Conservation (phyloP, 2,888 invertebrate species). For the Taphrorychus bicolor region DNA sequence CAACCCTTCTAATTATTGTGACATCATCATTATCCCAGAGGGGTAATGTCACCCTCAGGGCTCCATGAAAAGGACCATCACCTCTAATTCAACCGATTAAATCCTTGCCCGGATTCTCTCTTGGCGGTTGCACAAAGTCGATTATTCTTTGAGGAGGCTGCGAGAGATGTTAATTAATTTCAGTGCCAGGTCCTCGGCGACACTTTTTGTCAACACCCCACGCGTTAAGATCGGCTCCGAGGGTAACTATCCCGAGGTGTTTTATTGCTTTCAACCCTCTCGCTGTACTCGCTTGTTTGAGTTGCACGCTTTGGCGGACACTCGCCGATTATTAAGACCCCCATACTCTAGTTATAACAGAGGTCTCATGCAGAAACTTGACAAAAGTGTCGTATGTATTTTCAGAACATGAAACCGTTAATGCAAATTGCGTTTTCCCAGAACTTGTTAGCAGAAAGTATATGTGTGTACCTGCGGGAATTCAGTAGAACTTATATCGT, state of each 20-base stretch:
- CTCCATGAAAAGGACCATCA: background rate
- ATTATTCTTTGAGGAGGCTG: conserved; percentile 34
- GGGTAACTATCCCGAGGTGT: conserved; percentile 30
- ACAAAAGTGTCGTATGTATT: background rate
- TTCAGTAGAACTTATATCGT: conserved; percentile 9
- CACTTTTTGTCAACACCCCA: conserved; percentile 33
- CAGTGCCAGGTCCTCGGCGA: conserved; percentile 16
- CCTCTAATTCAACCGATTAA: conserved; percentile 10
- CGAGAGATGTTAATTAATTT: conserved; percentile 36
- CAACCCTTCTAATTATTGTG: too few relatives aligned
- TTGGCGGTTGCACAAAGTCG: conserved; percentile 33
- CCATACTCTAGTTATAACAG: background rate
- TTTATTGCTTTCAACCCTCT: conserved; percentile 34
- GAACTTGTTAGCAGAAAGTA: background rate
- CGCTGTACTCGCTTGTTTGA: conserved; percentile 9
- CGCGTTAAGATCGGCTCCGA: conserved; percentile 30
- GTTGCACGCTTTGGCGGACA: conserved; percentile 21
- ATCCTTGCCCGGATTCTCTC: conserved; percentile 33
- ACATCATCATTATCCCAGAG: too few relatives aligned
- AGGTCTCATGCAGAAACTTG: background rate
- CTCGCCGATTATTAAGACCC: conserved; percentile 9
- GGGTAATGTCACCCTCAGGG: too few relatives aligned
- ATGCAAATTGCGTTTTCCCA: background rate
- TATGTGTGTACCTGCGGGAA: background rate
- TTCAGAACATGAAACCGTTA: background rate